Evolutionary conservation across 2,888 invertebrate species (phyloP).

Genomic region (Hemistola chrysoprasaria): DNA sequence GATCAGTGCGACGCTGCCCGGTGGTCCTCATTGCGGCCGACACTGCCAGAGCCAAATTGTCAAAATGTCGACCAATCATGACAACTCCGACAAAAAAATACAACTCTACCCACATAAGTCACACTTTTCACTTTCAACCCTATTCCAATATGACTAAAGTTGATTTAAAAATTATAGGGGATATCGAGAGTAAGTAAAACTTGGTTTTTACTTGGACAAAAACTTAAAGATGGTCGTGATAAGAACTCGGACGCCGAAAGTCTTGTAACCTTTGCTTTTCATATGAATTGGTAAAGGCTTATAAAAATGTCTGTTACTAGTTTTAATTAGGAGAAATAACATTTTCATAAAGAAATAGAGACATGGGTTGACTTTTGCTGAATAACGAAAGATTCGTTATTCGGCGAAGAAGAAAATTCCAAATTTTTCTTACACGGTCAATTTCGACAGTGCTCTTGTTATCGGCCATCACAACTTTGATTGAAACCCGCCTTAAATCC

Average conservation of each 20-base stretch:
- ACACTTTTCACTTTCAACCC: slow-evolving; percentile 5
- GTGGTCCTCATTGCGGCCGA: slow-evolving; percentile 69
- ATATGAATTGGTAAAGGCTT: slow-evolving; percentile 20
- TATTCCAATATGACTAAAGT: no score
- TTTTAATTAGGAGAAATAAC: not conserved
- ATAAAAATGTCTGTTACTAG: slow-evolving; percentile 13
- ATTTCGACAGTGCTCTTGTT: no score
- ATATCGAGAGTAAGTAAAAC: not conserved
- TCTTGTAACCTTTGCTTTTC: slow-evolving; percentile 19
- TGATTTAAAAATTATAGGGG: slow-evolving; percentile 5
- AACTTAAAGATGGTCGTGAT: slow-evolving; percentile 60
- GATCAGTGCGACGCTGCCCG: slow-evolving; percentile 55
- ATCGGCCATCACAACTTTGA: no score
- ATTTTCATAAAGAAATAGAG: no score
- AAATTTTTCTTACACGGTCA: no score
- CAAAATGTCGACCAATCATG: slow-evolving; percentile 75
- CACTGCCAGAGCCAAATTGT: slow-evolving; percentile 56
- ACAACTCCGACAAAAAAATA: slow-evolving; percentile 36
- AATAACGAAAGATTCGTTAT: no score
- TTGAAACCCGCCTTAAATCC: no score
- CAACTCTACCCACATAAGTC: slow-evolving; percentile 2
- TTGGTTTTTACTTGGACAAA: slow-evolving; percentile 47
- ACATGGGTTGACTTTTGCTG: no score
- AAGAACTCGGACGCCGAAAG: slow-evolving; percentile 34
- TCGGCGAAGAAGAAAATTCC: no score